These are phyloP conservation scores for Arvicanthis niloticus DNA, from an alignment of 2,113 vertebrate species.

Conservation along the genomic window DNA sequence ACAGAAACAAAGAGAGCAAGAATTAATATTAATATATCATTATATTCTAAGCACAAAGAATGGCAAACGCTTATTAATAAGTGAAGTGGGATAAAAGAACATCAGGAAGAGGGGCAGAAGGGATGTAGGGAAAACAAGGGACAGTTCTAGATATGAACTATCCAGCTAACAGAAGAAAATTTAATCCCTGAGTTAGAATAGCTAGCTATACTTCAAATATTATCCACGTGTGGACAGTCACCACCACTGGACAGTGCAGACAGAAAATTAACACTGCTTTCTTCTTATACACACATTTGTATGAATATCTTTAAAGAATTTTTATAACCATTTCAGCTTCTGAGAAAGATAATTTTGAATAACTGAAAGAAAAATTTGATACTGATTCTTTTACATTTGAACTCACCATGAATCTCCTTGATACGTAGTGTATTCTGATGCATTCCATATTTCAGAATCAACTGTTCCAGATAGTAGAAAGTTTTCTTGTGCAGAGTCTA, in stretches of 20 bases:
- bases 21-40: background rate
- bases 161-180: conserved; percentile 35
- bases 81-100: background rate
- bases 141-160: background rate
- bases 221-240: background rate
- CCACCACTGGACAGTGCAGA: background rate
- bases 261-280: conserved; percentile 31
- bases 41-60: background rate
- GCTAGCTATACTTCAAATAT: conserved; percentile 27
- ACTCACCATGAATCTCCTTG: conserved; percentile 97
- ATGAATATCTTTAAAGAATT: background rate
- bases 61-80: background rate
- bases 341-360: background rate
- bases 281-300: background rate
- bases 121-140: background rate
- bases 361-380: conserved; percentile 55
- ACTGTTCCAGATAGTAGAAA: conserved; percentile 97
- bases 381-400: background rate
- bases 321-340: background rate
- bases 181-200: background rate
- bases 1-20: background rate
- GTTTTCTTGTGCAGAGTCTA: conserved; percentile 98
- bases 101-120: background rate
- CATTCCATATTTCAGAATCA: conserved; percentile 97
- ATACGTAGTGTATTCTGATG: conserved; percentile 96